phyloP scores from a whole-genome alignment of 2,888 invertebrate genomes.

The Pyrrhosoma nymphula region DNA sequence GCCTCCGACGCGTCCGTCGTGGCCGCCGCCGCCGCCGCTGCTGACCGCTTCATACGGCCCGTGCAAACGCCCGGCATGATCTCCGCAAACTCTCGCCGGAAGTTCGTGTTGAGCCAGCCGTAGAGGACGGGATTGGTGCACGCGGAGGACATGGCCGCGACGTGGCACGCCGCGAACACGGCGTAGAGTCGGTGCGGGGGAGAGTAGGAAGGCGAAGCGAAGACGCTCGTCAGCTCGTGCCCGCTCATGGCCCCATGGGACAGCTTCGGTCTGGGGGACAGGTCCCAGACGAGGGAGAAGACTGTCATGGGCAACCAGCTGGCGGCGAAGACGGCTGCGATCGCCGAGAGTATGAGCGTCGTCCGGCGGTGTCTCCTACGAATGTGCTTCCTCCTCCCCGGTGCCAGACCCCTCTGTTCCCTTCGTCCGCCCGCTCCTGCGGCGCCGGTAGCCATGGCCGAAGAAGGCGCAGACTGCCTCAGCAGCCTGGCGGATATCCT shows the following conservation, averaged over 20 bases:
- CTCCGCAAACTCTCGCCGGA: conserved; percentile 77
- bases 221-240: conserved; percentile 77
- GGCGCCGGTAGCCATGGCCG: neutral
- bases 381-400: conserved; percentile 55
- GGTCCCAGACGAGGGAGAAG: conserved; percentile 78
- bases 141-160: conserved; percentile 81
- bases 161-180: conserved; percentile 79
- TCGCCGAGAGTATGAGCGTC: conserved; percentile 78
- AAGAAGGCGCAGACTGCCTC: conserved; percentile 74
- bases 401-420: conserved; percentile 18
- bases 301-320: conserved; percentile 82
- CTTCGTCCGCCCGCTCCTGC: neutral
- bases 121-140: conserved; percentile 82
- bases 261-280: conserved; percentile 71
- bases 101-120: conserved; percentile 82
- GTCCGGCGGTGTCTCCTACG: conserved; percentile 75
- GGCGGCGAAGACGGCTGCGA: conserved; percentile 80
- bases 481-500: conserved; percentile 77
- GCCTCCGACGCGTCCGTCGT: conserved; percentile 37
- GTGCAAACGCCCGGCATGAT: conserved; percentile 64
- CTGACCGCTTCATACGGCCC: conserved; percentile 17
- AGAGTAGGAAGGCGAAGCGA: conserved; percentile 69
- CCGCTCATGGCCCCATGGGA: conserved; percentile 72
- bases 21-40: conserved; percentile 23
- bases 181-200: conserved; percentile 75